These are phyloP conservation scores for Craseonycteris thonglongyai DNA, from an alignment of 2,113 vertebrate genomes.

Conservation along the genomic window DNA sequence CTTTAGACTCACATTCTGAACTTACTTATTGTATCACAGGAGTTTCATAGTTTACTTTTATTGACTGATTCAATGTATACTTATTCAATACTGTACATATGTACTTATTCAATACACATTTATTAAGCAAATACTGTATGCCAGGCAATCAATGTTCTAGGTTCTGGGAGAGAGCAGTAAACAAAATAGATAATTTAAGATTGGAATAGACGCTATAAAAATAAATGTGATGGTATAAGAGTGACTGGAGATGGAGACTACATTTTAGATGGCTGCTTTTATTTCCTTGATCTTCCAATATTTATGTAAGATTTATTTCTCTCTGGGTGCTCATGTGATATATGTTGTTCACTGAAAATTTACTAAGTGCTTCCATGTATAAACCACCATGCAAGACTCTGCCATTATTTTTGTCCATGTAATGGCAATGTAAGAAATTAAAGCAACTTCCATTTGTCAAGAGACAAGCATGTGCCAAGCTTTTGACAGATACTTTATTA, in stretches of 20 bases:
- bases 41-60: neutral
- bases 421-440: neutral
- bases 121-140: neutral
- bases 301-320: conserved; percentile 5
- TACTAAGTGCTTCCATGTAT: neutral
- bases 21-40: neutral
- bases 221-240: neutral
- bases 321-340: neutral
- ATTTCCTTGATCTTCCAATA: neutral
- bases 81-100: neutral
- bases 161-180: neutral
- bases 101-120: neutral
- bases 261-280: neutral
- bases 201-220: neutral
- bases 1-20: neutral
- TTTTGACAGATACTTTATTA: neutral
- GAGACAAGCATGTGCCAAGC: neutral
- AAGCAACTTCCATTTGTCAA: neutral
- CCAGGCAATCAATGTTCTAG: neutral
- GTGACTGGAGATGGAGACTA: neutral
- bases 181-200: neutral
- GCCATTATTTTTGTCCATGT: neutral
- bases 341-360: neutral
- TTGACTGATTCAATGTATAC: neutral
- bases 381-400: neutral